These are phyloP conservation scores for Xenopus laevis DNA, from an alignment of 2,113 vertebrate genomes.

Conservation along the genomic window DNA sequence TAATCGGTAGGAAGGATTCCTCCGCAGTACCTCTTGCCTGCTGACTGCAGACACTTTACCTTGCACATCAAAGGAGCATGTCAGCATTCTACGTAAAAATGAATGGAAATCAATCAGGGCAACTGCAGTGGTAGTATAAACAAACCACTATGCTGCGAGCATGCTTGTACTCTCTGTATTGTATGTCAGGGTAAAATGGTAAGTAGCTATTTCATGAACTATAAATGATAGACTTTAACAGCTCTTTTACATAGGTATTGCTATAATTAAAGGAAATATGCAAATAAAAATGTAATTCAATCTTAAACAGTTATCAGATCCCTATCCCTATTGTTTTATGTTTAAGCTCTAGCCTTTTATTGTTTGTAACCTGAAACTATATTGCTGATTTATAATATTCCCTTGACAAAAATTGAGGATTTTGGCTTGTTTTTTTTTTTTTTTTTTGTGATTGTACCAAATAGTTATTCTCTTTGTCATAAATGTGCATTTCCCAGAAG, in stretches of 20 bases:
- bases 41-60: constrained; percentile 78
- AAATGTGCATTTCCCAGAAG: not conserved
- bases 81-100: constrained; percentile 77
- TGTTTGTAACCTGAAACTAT: no score
- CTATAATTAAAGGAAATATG: no score
- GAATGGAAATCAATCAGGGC: constrained; percentile 79
- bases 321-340: no score
- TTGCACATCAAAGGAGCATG: constrained; percentile 61
- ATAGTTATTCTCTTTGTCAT: no score
- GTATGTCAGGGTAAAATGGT: constrained; percentile 65
- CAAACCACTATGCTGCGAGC: constrained; percentile 44
- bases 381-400: no score
- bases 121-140: constrained; percentile 66
- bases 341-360: no score
- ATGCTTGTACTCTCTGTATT: constrained; percentile 53
- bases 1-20: constrained; percentile 14
- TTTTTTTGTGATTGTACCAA: no score
- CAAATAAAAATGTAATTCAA: no score
- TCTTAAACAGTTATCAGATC: no score
- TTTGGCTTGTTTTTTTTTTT: no score
- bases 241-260: constrained; percentile 27
- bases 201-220: constrained; percentile 54
- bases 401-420: no score
- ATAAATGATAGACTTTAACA: constrained; percentile 53
- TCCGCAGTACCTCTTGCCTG: constrained; percentile 68